phyloP scores from a whole-genome alignment of 2,888 invertebrate genomes.

The Ophioninae sp. region DNA sequence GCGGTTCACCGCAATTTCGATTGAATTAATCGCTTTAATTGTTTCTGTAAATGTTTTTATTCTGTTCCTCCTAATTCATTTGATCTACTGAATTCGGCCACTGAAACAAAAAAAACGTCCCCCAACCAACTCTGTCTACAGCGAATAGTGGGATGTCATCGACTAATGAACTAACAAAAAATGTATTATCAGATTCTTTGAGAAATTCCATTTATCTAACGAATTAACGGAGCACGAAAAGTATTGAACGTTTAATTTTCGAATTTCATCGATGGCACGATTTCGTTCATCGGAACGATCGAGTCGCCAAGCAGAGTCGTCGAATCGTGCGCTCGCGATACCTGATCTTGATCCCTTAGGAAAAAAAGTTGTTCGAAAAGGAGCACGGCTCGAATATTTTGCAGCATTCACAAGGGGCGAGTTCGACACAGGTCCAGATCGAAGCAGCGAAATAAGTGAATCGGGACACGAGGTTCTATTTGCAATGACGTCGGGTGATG shows the following conservation, averaged over 20 bases:
- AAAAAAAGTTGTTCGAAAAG: no score
- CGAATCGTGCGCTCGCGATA: background rate
- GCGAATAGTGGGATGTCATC: no score
- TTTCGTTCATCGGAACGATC: background rate
- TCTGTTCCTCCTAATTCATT: no score
- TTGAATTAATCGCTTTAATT: background rate
- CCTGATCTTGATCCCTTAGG: no score
- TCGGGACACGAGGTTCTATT: conserved; percentile 53
- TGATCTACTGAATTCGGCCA: no score
- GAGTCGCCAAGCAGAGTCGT: background rate
- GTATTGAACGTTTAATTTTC: background rate
- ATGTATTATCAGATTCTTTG: background rate
- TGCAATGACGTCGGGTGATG: conserved; percentile 49
- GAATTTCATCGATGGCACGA: background rate
- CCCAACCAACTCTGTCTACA: no score
- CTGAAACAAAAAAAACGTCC: background rate
- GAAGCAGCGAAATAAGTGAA: conserved; percentile 27
- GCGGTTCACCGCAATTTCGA: background rate
- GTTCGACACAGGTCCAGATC: background rate
- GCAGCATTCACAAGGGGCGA: background rate
- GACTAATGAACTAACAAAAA: background rate
- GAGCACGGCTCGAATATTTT: background rate
- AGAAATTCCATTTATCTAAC: background rate
- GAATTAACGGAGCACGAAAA: background rate
- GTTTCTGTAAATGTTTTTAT: no score